Evolutionary conservation across 37 sponge, comb jelly and placozoan species (phyloP), one percentile per base, ranked within the genome.

Genomic region (Agelas oroides): DNA sequence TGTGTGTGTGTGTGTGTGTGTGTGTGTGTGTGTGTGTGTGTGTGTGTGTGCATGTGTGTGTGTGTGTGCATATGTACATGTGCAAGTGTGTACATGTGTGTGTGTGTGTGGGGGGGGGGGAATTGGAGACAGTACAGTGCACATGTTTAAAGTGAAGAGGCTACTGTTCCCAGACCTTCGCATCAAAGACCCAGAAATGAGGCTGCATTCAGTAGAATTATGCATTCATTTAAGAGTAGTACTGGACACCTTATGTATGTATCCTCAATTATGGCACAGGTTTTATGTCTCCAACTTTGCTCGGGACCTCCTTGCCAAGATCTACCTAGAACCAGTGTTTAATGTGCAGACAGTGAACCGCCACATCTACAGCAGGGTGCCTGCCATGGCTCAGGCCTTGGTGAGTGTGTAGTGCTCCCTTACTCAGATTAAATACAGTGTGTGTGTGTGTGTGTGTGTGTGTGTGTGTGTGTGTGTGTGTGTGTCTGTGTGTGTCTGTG

Each of bases 221-320:
- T n/a, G n/a, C n/a, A n/a, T n/a, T n/a, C n/a, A n/a, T n/a, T n/a
- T n/a, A n/a, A n/a, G n/a, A n/a, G n/a, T n/a, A n/a, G n/a, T n/a
- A n/a, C n/a, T n/a, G n/a, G n/a, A n/a, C n/a, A n/a, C n/a, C n/a
- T n/a, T n/a, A n/a, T n/a, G n/a, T n/a, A n/a, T n/a, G n/a, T n/a
- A n/a, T n/a, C n/a, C n/a, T n/a, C n/a, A n/a, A n/a, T n/a, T n/a
- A n/a, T n/a, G n/a, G n/a, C n/a, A n/a, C 33, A 66, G 30, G 18
- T 19, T 24, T 14, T 54, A 77, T 0, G 92, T 96, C 0, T 95
- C 96, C 31, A 95, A 97, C 77, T 91, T 91, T 89, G 98, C 98
- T 15, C 53, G 75, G 27, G 94, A 93, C 62, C 76, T 95, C 41
- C 67, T 97, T 31, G 65, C 59, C 19, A 82, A 88, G 68, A 92